Conservation (phyloP, 2,888 invertebrate genomes). For the Lutraria lutraria region DNA sequence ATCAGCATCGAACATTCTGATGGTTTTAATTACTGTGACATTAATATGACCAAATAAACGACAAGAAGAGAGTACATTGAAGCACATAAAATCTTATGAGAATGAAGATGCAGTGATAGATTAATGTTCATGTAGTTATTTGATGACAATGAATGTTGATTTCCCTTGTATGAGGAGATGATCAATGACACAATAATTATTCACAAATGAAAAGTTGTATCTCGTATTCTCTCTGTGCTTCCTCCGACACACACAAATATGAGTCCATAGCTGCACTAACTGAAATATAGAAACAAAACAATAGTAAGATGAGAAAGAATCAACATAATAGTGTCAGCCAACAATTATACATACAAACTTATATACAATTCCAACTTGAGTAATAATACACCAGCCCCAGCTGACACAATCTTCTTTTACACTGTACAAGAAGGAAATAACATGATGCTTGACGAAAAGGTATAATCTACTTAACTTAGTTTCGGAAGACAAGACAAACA, state of each 20-base stretch:
- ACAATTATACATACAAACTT: not conserved
- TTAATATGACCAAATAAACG: not conserved
- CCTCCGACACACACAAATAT: not conserved
- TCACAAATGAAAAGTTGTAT: not conserved
- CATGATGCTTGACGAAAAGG: not conserved
- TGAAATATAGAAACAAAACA: not conserved
- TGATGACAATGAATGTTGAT: not conserved
- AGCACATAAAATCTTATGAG: not conserved
- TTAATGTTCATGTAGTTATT: not conserved
- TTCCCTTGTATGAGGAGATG: not conserved
- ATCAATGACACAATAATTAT: not conserved
- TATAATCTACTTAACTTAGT: no score
- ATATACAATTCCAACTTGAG: not conserved
- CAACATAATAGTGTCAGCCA: not conserved
- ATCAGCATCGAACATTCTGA: not conserved
- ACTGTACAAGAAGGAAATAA: not conserved
- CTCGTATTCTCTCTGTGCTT: not conserved
- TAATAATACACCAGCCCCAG: not conserved
- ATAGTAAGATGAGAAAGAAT: not conserved
- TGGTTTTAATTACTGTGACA: not conserved
- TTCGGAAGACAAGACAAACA: no score
- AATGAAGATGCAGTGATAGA: not conserved
- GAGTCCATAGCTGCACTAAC: slow-evolving; percentile 1
- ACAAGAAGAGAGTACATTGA: not conserved
- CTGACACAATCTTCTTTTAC: not conserved